Evolutionary conservation across 2,888 invertebrate species (phyloP).

Genomic region (Mechanitis mazaeus): DNA sequence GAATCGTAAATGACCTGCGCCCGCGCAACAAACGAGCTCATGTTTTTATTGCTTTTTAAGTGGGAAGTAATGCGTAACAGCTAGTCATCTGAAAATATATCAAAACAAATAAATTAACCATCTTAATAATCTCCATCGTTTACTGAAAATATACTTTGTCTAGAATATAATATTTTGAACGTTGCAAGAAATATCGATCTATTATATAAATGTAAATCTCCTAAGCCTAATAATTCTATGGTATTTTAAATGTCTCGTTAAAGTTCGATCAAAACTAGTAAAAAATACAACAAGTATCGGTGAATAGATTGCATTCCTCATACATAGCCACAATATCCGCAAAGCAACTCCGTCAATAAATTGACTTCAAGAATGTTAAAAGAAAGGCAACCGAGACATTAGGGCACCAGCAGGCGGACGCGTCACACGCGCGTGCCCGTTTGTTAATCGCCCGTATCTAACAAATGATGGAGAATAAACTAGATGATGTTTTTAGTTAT

Average conservation of each 20-base stretch:
- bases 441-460: conserved; percentile 29
- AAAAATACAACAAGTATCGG: conserved; percentile 1
- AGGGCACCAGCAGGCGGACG: conserved; percentile 8
- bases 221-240: not conserved
- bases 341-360: conserved; percentile 4
- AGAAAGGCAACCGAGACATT: conserved; percentile 9
- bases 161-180: too few species aligned
- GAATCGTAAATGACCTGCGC: conserved; percentile 10
- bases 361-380: conserved; percentile 1
- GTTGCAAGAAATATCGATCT: too few species aligned
- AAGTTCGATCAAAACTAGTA: not conserved
- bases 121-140: too few species aligned
- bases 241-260: conserved; percentile 3
- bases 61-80: not conserved
- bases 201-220: too few species aligned
- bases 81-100: not conserved
- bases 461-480: not conserved
- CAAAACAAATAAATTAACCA: not conserved
- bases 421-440: conserved; percentile 21
- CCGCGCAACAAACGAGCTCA: not conserved
- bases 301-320: conserved; percentile 2
- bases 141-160: too few species aligned
- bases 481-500: not conserved
- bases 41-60: not conserved
- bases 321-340: conserved; percentile 3